phyloP scores from a whole-genome alignment of 2,113 vertebrate species.

The Prinia subflava region DNA sequence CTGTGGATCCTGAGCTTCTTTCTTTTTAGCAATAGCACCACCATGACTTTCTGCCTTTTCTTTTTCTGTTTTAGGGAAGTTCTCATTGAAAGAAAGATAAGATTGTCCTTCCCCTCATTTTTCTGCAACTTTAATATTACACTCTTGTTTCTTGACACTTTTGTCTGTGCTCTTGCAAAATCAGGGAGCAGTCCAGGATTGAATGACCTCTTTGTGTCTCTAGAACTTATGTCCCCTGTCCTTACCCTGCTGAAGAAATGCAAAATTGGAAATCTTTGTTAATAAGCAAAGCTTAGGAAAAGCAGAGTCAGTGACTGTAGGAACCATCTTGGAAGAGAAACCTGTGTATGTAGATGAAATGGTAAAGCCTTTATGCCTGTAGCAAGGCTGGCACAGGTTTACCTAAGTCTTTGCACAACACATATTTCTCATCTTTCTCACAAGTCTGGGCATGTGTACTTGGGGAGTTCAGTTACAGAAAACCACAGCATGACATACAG shows the following conservation, averaged over 20 bases:
- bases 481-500: neutral
- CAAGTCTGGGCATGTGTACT: neutral
- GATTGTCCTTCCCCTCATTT: neutral
- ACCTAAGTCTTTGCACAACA: neutral
- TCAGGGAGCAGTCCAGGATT: neutral
- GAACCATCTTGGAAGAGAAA: neutral
- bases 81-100: neutral
- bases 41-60: neutral
- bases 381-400: neutral
- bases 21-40: neutral
- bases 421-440: neutral
- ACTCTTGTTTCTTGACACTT: neutral
- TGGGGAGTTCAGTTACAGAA: neutral
- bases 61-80: neutral
- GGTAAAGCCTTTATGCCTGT: neutral
- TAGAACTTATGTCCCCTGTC: neutral
- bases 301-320: neutral
- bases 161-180: neutral
- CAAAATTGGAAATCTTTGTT: neutral
- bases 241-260: neutral
- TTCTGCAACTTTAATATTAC: neutral
- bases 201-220: neutral
- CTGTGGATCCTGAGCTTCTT: neutral
- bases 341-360: neutral
- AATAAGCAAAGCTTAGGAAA: neutral